Evolutionary conservation across 2,888 invertebrate species (phyloP).

Genomic region (Monopis laevigella): DNA sequence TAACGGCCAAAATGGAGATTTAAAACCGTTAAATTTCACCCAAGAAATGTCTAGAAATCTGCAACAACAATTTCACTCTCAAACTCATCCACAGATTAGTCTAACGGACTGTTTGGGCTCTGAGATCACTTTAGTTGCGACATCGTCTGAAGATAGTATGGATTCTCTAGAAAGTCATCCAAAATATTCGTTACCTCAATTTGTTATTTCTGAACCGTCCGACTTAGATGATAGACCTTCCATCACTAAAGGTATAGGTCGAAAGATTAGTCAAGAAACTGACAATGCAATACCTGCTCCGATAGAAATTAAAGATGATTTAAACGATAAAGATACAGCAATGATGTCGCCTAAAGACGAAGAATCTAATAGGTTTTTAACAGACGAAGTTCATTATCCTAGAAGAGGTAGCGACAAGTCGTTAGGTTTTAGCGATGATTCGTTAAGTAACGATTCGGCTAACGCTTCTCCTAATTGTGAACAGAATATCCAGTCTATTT

Average conservation of each 20-base stretch:
- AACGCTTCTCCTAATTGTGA: slow-evolving; percentile 66
- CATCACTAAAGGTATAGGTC: slow-evolving; percentile 80
- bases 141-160: slow-evolving; percentile 77
- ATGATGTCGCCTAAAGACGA: slow-evolving; percentile 52
- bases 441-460: slow-evolving; percentile 73
- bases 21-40: slow-evolving; percentile 19
- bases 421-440: slow-evolving; percentile 77
- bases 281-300: slow-evolving; percentile 34
- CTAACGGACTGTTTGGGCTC: slow-evolving; percentile 91
- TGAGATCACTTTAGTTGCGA: slow-evolving; percentile 81
- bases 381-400: slow-evolving; percentile 53
- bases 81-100: slow-evolving; percentile 84
- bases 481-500: slow-evolving; percentile 54
- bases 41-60: slow-evolving; percentile 36
- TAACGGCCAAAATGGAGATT: slow-evolving; percentile 38
- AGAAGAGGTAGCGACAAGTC: slow-evolving; percentile 76
- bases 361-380: slow-evolving; percentile 29
- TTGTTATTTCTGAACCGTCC: slow-evolving; percentile 78
- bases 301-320: not conserved
- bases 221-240: slow-evolving; percentile 77
- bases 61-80: slow-evolving; percentile 35
- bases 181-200: slow-evolving; percentile 64
- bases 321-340: slow-evolving; percentile 33
- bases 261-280: slow-evolving; percentile 73
- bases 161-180: slow-evolving; percentile 72